These are phyloP conservation scores for Plebejus argus DNA, from an alignment of 2,888 invertebrate species.

Conservation along the genomic window DNA sequence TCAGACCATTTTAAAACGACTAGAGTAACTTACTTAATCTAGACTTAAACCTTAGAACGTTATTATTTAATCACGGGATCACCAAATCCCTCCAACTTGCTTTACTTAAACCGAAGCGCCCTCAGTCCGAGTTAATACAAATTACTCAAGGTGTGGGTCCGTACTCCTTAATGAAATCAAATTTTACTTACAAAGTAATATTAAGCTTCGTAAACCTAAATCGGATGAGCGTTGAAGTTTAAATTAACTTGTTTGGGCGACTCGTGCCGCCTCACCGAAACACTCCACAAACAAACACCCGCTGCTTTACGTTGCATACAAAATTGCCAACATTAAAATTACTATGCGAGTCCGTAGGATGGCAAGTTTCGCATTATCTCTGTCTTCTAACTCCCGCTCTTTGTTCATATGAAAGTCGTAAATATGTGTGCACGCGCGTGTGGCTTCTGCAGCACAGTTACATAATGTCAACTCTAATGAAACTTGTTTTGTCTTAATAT, in stretches of 20 bases:
- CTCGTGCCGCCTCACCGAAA: constrained; percentile 48
- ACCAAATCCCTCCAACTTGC: neutral
- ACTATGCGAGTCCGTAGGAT: constrained; percentile 35
- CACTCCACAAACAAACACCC: constrained; percentile 59
- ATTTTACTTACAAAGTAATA: constrained; percentile 60
- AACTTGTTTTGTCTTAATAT: constrained; percentile 20
- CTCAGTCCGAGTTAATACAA: constrained; percentile 31
- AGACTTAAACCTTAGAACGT: neutral
- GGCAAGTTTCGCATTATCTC: constrained; percentile 37
- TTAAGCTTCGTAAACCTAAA: constrained; percentile 59
- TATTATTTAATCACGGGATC: neutral
- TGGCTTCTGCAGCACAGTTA: constrained; percentile 28
- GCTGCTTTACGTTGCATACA: constrained; percentile 59
- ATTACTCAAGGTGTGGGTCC: constrained; percentile 35
- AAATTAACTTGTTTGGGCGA: constrained; percentile 69
- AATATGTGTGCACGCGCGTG: constrained; percentile 32
- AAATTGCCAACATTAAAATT: constrained; percentile 53
- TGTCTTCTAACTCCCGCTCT: constrained; percentile 33
- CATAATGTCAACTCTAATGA: constrained; percentile 21
- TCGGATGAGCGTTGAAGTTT: constrained; percentile 68
- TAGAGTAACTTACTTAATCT: neutral
- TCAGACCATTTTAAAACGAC: neutral
- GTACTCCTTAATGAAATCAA: constrained; percentile 49
- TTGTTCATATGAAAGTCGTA: constrained; percentile 37
- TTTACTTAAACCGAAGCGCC: constrained; percentile 13